Percentiles rank a stretch among this genome's conserved stretches.
Conservation (phyloP, 2,113 vertebrate genomes). For the Myotis davidii region DNA sequence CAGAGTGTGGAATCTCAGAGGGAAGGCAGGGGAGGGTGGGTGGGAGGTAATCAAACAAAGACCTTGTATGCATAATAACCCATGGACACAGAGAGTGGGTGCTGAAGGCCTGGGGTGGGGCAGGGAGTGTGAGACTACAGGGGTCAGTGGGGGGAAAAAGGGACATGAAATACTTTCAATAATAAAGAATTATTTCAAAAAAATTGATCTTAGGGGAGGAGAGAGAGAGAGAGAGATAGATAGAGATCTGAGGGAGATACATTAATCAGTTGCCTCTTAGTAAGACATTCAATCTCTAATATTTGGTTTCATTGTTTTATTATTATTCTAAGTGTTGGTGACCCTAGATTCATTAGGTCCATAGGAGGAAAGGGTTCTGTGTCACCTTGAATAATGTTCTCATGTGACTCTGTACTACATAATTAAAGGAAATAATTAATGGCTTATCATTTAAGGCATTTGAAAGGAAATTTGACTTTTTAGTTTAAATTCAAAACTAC, state of each 20-base stretch:
- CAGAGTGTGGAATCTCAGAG: too few relatives aligned
- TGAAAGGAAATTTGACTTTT: conserved; percentile 30
- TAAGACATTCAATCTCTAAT: background rate
- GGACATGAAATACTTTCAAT: too few relatives aligned
- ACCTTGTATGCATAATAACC: too few relatives aligned
- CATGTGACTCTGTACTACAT: background rate
- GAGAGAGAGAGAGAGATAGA: background rate
- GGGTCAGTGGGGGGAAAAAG: too few relatives aligned
- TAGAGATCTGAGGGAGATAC: background rate
- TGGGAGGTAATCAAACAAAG: too few relatives aligned
- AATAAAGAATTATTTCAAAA: background rate
- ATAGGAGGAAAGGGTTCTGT: background rate
- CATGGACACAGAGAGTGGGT: too few relatives aligned
- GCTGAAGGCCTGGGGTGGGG: too few relatives aligned
- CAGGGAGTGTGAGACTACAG: too few relatives aligned
- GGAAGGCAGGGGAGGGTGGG: too few relatives aligned
- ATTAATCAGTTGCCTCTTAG: background rate
- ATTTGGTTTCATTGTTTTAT: conserved; percentile 23
- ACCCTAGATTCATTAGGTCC: background rate
- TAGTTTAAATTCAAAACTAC: conserved; percentile 47
- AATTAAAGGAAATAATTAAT: background rate
- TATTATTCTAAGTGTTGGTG: background rate
- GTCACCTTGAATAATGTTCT: background rate
- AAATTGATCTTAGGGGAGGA: background rate
- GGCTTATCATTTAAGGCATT: conserved; percentile 39